Percentiles rank a stretch among this genome's conserved stretches.
phyloP scores from a whole-genome alignment of 2,113 vertebrate genomes.

The Struthidea cinerea region DNA sequence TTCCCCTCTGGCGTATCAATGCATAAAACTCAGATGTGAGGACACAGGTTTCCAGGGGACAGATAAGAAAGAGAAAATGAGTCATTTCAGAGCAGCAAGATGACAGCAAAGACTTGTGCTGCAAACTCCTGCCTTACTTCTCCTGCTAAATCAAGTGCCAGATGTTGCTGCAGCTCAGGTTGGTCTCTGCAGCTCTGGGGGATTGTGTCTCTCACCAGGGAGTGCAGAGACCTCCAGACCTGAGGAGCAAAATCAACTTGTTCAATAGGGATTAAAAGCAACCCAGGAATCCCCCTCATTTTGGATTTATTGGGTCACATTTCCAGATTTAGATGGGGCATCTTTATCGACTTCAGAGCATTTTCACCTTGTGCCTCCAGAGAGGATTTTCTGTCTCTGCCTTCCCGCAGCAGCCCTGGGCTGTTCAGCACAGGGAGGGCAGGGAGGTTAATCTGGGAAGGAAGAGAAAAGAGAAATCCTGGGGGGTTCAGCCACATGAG shows the following conservation, averaged over 20 bases:
- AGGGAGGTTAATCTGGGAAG: not conserved
- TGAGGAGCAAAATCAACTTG: not conserved
- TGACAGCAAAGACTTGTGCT: not conserved
- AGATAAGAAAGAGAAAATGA: not conserved
- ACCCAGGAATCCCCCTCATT: not conserved
- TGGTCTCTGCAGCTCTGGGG: not conserved
- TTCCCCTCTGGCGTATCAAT: not conserved
- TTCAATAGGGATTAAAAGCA: rapidly evolving
- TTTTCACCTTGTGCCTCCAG: not conserved
- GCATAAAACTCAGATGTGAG: not conserved
- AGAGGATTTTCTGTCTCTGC: not conserved
- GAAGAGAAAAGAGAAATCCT: not conserved
- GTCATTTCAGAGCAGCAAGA: not conserved
- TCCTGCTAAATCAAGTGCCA: not conserved
- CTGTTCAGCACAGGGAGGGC: not conserved
- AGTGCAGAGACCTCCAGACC: not conserved
- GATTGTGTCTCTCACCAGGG: not conserved
- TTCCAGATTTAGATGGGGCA: not conserved
- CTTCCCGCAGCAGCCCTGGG: not conserved
- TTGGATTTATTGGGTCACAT: not conserved
- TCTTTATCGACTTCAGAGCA: not conserved
- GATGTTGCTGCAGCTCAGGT: not conserved
- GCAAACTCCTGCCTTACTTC: not conserved
- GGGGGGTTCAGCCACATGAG: not conserved
- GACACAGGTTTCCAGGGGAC: not conserved